A percentile compares a stretch with the other conserved stretches of the same genome.
These are phyloP conservation scores for Aldabrachelys gigantea DNA, from an alignment of 2,113 vertebrate species.

Conservation along the genomic window DNA sequence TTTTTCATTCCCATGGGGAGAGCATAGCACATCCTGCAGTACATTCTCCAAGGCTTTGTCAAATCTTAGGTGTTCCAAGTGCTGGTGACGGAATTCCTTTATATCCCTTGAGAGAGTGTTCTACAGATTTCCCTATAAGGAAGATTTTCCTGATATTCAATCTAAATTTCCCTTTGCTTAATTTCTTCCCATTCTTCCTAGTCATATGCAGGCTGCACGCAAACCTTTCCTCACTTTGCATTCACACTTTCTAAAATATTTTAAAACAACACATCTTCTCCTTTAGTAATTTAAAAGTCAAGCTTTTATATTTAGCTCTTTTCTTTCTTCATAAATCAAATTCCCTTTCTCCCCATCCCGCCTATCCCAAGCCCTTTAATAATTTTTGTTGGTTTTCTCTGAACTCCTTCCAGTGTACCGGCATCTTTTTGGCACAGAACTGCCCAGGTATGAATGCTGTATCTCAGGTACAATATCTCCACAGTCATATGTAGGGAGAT, in stretches of 20 bases:
- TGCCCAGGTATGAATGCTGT: not conserved
- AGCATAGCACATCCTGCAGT: not conserved
- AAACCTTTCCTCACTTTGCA: not conserved
- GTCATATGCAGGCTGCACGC: not conserved
- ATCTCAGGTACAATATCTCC: not conserved
- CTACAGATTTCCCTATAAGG: not conserved
- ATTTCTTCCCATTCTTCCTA: not conserved
- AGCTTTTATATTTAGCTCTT: not conserved
- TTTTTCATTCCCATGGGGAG: accelerated
- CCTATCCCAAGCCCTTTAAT: not conserved
- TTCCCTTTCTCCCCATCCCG: not conserved
- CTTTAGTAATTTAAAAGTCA: not conserved
- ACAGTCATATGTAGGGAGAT: not conserved
- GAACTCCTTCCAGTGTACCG: not conserved
- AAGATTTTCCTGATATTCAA: not conserved
- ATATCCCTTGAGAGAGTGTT: not conserved
- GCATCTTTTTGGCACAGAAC: constrained; percentile 5
- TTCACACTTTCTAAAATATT: not conserved
- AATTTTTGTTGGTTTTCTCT: not conserved
- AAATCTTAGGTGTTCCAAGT: not conserved
- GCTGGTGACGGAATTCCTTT: not conserved
- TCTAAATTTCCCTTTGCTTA: not conserved
- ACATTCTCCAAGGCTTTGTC: not conserved
- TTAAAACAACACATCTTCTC: not conserved
- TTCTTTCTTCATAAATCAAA: not conserved